Percentiles rank a stretch among this genome's conserved stretches.
phyloP scores from a whole-genome alignment of 2,888 invertebrate species.

The Xestia c-nigrum region DNA sequence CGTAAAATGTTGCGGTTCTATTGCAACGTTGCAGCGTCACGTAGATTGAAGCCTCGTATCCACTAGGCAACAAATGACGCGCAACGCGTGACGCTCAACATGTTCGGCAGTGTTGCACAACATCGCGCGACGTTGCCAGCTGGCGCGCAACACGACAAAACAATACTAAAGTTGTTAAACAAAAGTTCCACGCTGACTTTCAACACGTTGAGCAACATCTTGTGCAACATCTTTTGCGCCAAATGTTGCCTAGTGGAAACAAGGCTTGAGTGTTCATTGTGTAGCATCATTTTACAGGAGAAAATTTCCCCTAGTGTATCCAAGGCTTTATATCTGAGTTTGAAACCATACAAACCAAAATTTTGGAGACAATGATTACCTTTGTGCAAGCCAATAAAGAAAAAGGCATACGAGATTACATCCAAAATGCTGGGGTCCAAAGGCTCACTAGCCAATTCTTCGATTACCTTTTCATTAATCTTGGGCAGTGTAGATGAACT shows the following conservation, averaged over 20 bases:
- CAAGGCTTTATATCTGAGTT: neutral
- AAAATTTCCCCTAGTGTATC: slow-evolving; percentile 56
- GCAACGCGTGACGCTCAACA: no score
- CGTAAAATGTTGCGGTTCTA: slow-evolving; percentile 48
- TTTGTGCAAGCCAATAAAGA: slow-evolving; percentile 96
- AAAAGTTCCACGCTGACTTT: no score
- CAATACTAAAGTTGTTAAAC: no score
- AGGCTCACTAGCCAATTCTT: slow-evolving; percentile 71
- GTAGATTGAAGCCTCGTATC: no score
- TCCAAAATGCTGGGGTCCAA: slow-evolving; percentile 89
- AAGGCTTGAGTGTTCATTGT: slow-evolving; percentile 21
- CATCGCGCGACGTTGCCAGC: no score
- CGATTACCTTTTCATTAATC: neutral
- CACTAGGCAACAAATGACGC: no score
- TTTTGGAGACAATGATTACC: slow-evolving; percentile 81
- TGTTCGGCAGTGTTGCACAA: no score
- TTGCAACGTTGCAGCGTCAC: neutral
- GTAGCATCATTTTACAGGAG: slow-evolving; percentile 48
- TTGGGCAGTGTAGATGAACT: neutral
- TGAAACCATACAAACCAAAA: neutral
- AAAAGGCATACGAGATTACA: slow-evolving; percentile 94
- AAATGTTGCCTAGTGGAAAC: no score
- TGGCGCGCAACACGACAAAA: no score
- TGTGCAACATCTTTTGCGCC: no score
- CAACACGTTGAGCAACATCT: no score